Evolutionary conservation across 2,888 invertebrate genomes (phyloP).

Genomic region (Marasmarcha lunaedactyla): DNA sequence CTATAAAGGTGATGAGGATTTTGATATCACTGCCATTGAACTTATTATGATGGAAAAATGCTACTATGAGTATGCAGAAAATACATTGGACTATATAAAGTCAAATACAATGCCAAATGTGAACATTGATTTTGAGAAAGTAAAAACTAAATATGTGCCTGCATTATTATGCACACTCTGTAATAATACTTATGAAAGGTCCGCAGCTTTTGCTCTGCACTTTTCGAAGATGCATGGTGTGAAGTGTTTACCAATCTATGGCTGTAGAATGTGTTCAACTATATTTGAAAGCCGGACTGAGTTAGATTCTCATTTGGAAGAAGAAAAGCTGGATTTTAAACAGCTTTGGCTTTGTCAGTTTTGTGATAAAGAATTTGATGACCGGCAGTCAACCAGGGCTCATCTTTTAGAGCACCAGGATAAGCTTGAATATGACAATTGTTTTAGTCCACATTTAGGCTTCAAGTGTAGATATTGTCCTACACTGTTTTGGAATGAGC

Average conservation of each 20-base stretch:
- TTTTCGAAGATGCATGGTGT: conserved; percentile 48
- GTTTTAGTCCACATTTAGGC: conserved; percentile 59
- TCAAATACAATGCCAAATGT: conserved; percentile 28
- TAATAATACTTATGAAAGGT: conserved; percentile 26
- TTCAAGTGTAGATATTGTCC: conserved; percentile 62
- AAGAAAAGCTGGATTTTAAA: conserved; percentile 48
- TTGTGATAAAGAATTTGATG: conserved; percentile 59
- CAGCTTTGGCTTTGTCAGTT: conserved; percentile 64
- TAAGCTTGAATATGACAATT: conserved; percentile 43
- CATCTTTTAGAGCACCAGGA: conserved; percentile 49
- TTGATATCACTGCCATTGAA: conserved; percentile 56
- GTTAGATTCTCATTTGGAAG: conserved; percentile 32
- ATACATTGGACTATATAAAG: conserved; percentile 30
- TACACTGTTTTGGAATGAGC: conserved; percentile 61
- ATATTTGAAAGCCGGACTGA: conserved; percentile 43
- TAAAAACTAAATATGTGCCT: conserved; percentile 22
- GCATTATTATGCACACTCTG: conserved; percentile 42
- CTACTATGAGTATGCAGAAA: conserved; percentile 47
- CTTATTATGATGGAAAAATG: conserved; percentile 48
- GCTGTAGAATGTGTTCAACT: conserved; percentile 48
- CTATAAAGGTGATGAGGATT: conserved; percentile 51
- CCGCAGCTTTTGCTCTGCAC: conserved; percentile 31
- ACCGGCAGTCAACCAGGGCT: conserved; percentile 34
- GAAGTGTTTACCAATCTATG: conserved; percentile 37
- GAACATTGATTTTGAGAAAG: conserved; percentile 32